Evolutionary conservation across 2,113 vertebrate genomes (phyloP).

Genomic region (Electrona antarctica): DNA sequence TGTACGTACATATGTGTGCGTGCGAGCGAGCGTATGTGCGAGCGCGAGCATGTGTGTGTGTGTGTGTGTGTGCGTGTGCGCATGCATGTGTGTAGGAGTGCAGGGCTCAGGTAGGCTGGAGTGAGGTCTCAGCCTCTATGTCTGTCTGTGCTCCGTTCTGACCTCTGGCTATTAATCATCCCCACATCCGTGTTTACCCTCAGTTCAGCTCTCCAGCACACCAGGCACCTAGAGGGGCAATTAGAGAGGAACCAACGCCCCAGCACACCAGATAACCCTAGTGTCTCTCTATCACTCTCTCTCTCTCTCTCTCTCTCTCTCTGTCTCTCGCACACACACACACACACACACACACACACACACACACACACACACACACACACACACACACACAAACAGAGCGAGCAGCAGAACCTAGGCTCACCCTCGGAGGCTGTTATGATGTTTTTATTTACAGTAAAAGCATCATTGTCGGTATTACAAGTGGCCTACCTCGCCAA

Average conservation of each 20-base stretch:
- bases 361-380: constrained; percentile 29
- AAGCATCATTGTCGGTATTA: constrained; percentile 68
- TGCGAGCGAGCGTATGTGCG: not conserved
- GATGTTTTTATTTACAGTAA: constrained; percentile 76
- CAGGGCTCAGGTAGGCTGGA: constrained; percentile 41
- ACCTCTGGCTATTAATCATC: constrained; percentile 78
- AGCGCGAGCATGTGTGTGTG: constrained; percentile 6
- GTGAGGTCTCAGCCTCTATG: constrained; percentile 65
- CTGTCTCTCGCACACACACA: constrained; percentile 5
- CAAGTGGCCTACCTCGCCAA: constrained; percentile 61
- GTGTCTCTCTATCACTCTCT: too few species aligned
- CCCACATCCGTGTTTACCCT: constrained; percentile 78
- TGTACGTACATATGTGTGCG: too few species aligned
- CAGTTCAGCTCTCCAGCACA: constrained; percentile 74
- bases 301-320: too few species aligned
- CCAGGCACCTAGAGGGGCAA: constrained; percentile 77
- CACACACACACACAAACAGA: not conserved
- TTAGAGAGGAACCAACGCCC: constrained; percentile 70
- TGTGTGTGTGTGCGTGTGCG: constrained; percentile 18
- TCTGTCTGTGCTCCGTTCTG: constrained; percentile 65
- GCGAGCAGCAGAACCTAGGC: constrained; percentile 28
- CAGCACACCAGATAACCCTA: constrained; percentile 61
- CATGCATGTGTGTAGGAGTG: constrained; percentile 37
- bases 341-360: constrained; percentile 18
- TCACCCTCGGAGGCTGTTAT: constrained; percentile 41